Conservation (phyloP, 2,888 invertebrate genomes). For the Macrosoma leucophasiata region DNA sequence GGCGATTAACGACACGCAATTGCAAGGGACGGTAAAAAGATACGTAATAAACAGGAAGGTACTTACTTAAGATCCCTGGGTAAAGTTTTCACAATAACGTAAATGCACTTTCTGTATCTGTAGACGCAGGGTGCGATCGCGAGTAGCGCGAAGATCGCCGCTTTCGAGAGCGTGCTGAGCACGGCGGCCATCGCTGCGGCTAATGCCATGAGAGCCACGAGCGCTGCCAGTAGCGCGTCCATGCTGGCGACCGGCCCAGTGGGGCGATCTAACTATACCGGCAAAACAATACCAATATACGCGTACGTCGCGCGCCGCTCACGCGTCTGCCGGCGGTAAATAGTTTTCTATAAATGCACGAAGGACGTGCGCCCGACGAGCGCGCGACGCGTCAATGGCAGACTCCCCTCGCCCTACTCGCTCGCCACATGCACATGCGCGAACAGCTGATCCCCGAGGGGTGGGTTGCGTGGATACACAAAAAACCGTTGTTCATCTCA, state of each 20-base stretch:
- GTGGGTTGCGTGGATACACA: constrained; percentile 36
- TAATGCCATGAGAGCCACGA: constrained; percentile 70
- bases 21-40: too few relatives aligned
- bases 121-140: constrained; percentile 72
- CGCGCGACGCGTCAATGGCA: constrained; percentile 41
- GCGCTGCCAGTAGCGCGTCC: constrained; percentile 71
- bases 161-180: constrained; percentile 79
- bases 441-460: constrained; percentile 65
- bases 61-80: constrained; percentile 82
- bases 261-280: constrained; percentile 48
- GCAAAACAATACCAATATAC: constrained; percentile 30
- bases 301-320: constrained; percentile 34
- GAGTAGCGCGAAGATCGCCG: constrained; percentile 81
- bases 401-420: constrained; percentile 40
- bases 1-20: too few relatives aligned
- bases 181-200: constrained; percentile 74
- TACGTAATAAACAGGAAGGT: constrained; percentile 15
- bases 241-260: constrained; percentile 68
- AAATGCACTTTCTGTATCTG: constrained; percentile 74
- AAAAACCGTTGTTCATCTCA: constrained; percentile 38
- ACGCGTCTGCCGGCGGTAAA: constrained; percentile 41
- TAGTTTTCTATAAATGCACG: constrained; percentile 40
- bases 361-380: constrained; percentile 30
- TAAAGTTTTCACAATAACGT: constrained; percentile 78
- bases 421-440: constrained; percentile 67